Evolutionary conservation across 2,888 invertebrate species (phyloP).

Genomic region (Zootermopsis nevadensis): DNA sequence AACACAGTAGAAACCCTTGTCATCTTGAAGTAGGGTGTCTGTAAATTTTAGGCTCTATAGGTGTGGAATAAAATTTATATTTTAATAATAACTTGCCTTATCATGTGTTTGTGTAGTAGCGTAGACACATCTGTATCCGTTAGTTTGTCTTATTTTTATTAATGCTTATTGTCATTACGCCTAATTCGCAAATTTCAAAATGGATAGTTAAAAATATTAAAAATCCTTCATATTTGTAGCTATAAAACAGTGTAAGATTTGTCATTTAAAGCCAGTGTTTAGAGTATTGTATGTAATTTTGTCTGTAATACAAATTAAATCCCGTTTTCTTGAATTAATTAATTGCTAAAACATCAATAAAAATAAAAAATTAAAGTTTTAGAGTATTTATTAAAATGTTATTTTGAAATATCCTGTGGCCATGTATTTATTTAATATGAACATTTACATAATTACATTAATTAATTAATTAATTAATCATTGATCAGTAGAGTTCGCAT

Average conservation of each 20-base stretch:
- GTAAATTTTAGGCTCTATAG: slow-evolving; percentile 1
- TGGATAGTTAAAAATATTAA: neutral
- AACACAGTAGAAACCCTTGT: no score
- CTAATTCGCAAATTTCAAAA: neutral
- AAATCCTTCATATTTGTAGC: neutral
- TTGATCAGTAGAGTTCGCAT: no score
- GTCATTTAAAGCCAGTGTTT: neutral
- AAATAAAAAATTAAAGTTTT: neutral
- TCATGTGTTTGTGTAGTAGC: neutral
- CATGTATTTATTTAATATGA: neutral
- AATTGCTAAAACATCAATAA: neutral
- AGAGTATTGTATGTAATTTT: neutral
- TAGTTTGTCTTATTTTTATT: neutral
- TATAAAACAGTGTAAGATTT: neutral
- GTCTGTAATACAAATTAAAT: neutral
- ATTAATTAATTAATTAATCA: no score
- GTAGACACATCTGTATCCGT: neutral
- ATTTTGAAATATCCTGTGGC: neutral
- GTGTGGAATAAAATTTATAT: neutral
- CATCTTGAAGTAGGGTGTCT: neutral
- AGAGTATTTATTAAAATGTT: neutral
- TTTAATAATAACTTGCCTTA: neutral
- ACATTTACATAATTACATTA: no score
- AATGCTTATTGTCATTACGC: neutral
- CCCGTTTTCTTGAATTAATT: neutral